Conservation (phyloP, 2,888 invertebrate species). For the Drosophila testacea region DNA sequence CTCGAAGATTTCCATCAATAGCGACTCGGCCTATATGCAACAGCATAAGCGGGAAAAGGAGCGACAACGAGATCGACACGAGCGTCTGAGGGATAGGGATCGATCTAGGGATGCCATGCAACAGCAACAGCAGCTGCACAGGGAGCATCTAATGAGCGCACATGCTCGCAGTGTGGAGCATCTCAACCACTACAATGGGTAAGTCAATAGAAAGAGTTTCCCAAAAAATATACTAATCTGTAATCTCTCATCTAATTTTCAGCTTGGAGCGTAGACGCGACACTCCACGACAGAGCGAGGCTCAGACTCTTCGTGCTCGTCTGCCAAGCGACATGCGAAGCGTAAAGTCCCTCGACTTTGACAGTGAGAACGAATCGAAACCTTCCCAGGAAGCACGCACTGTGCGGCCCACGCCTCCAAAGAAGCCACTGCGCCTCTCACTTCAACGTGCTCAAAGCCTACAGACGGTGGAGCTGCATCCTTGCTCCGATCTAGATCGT, state of each 20-base stretch:
- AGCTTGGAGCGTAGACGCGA: constrained; percentile 81
- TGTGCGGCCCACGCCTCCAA: constrained; percentile 92
- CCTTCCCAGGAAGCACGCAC: constrained; percentile 73
- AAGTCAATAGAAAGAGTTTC: background rate
- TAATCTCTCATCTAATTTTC: background rate
- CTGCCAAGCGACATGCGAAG: constrained; percentile 86
- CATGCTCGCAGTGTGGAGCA: constrained; percentile 85
- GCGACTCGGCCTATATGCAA: constrained; percentile 81
- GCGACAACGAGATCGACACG: constrained; percentile 76
- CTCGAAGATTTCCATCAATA: constrained; percentile 85
- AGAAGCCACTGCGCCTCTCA: constrained; percentile 93
- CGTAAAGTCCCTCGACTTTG: constrained; percentile 91
- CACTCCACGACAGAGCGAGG: constrained; percentile 67
- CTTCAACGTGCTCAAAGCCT: constrained; percentile 93
- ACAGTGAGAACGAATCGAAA: constrained; percentile 89
- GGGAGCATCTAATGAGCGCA: constrained; percentile 73
- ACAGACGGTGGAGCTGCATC: constrained; percentile 88
- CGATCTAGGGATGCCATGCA: constrained; percentile 62
- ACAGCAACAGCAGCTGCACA: constrained; percentile 69
- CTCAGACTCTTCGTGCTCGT: constrained; percentile 68
- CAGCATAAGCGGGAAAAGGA: constrained; percentile 81
- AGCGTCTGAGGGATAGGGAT: constrained; percentile 61
- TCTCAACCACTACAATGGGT: constrained; percentile 83
- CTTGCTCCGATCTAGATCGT: constrained; percentile 79
- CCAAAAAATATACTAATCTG: background rate